A percentile compares a stretch with the other conserved stretches of the same genome.
Conservation (phyloP, 2,797 vertebrate species). For the Danionella dracula region DNA sequence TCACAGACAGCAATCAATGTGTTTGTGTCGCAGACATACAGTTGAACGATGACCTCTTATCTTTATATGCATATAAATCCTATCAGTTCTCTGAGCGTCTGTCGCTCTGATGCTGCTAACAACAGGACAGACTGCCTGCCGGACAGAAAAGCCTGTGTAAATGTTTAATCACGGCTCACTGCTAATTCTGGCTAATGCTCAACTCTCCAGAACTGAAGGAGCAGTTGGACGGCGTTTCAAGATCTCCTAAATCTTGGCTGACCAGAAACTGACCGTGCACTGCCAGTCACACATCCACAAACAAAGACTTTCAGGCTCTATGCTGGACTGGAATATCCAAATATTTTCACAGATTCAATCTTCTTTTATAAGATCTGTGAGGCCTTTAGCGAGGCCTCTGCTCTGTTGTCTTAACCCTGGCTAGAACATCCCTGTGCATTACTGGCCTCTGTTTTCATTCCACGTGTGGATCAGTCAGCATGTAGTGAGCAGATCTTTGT, state of each 20-base stretch:
- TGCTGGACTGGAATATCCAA: constrained; percentile 33
- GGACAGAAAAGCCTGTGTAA: constrained; percentile 7
- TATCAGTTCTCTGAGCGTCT: constrained; percentile 1
- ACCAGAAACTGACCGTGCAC: background rate
- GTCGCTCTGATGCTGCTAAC: background rate
- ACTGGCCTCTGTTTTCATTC: constrained; percentile 47
- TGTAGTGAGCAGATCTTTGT: background rate
- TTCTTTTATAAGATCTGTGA: constrained; percentile 12
- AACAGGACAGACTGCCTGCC: background rate
- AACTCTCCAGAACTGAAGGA: background rate
- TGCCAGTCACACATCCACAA: constrained; percentile 6
- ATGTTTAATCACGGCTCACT: constrained; percentile 24
- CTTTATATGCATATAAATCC: constrained; percentile 1
- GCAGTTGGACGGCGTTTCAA: background rate
- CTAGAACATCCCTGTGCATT: constrained; percentile 55
- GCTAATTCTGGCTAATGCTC: background rate
- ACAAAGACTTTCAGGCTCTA: constrained; percentile 1
- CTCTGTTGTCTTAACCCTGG: constrained; percentile 60
- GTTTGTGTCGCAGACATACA: background rate
- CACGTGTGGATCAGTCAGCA: background rate
- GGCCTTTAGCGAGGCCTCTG: background rate
- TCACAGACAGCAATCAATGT: constrained; percentile 11
- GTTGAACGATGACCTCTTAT: constrained; percentile 1
- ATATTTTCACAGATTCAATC: constrained; percentile 36
- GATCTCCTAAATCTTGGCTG: background rate